Evolutionary conservation across 2,797 vertebrate genomes (phyloP).

Genomic region (Chaunax sp.): DNA sequence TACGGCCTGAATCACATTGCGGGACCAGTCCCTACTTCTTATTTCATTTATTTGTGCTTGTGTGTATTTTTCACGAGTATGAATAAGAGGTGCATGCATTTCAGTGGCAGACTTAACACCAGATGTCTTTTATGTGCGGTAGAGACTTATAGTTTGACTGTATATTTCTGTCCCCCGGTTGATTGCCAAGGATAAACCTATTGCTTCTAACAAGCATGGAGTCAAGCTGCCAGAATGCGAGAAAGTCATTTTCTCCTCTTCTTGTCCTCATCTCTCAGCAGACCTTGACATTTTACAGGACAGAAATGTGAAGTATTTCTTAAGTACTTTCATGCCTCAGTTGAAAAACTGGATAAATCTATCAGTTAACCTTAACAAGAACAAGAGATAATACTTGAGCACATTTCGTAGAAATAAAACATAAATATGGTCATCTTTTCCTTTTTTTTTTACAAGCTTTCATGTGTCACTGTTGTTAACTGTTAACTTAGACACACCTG

Average conservation of each 20-base stretch:
- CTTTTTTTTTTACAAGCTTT: conserved; percentile 65
- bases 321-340: conserved; percentile 80
- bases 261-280: conserved; percentile 78
- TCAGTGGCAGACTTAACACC: conserved; percentile 48
- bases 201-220: conserved; percentile 79
- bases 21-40: conserved; percentile 31
- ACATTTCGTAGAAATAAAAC: conserved; percentile 75
- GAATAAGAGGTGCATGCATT: conserved; percentile 38
- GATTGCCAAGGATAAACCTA: conserved; percentile 82
- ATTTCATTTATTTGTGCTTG: neutral
- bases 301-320: conserved; percentile 82
- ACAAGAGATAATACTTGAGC: conserved; percentile 79
- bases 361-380: conserved; percentile 83
- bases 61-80: conserved; percentile 2
- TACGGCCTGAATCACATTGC: conserved; percentile 38
- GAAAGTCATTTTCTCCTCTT: conserved; percentile 73
- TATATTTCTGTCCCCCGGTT: conserved; percentile 67
- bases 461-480: conserved; percentile 30
- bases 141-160: conserved; percentile 68
- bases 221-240: conserved; percentile 73
- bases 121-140: conserved; percentile 68
- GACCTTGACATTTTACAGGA: conserved; percentile 83
- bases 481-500: conserved; percentile 49
- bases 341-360: conserved; percentile 85
- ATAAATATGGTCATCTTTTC: conserved; percentile 63